Percentiles rank a stretch among this genome's conserved stretches.
These are phyloP conservation scores for Drosophila falleni DNA, from an alignment of 2,888 invertebrate genomes.

Conservation along the genomic window DNA sequence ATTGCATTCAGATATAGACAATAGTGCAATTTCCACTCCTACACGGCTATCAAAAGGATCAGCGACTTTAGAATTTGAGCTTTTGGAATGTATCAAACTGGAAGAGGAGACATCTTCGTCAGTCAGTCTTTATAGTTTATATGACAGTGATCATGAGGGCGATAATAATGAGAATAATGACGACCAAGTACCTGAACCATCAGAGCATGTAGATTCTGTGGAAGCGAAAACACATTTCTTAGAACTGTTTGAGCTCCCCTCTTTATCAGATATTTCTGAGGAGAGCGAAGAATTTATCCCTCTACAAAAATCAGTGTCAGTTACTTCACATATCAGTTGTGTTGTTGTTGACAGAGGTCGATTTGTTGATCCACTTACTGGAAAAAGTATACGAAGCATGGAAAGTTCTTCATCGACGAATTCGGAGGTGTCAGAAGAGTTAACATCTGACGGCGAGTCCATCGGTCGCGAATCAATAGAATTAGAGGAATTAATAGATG, in stretches of 20 bases:
- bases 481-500: not conserved
- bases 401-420: not conserved
- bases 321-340: not conserved
- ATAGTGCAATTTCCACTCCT: constrained; percentile 1
- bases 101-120: not conserved
- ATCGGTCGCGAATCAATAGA: not conserved
- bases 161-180: not conserved
- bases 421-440: not conserved
- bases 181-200: not conserved
- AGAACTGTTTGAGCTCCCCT: not conserved
- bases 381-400: not conserved
- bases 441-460: not conserved
- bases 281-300: constrained; percentile 14
- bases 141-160: not conserved
- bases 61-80: not conserved
- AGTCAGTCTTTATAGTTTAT: not conserved
- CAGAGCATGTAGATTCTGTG: not conserved
- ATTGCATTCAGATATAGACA: not conserved
- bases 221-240: constrained; percentile 7
- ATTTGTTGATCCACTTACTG: constrained; percentile 58
- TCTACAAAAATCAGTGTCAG: not conserved
- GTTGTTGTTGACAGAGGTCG: constrained; percentile 20
- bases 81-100: not conserved
- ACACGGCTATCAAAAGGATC: not conserved
- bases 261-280: constrained; percentile 22